phyloP scores from a whole-genome alignment of 2,888 invertebrate genomes.

The Conus canariensis region DNA sequence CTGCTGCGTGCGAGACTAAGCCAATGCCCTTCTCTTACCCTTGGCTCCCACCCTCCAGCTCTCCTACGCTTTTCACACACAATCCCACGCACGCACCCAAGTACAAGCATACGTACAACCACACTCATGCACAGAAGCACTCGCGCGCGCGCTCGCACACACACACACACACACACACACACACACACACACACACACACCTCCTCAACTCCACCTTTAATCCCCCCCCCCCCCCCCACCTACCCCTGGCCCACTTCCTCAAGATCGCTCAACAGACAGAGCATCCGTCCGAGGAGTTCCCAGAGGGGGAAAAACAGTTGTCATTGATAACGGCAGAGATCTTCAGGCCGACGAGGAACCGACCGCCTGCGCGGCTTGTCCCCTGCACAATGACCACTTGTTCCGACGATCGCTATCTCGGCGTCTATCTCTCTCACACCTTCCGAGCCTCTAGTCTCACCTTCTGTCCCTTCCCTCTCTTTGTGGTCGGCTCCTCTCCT shows the following conservation, averaged over 20 bases:
- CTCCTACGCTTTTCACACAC: not conserved
- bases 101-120: not conserved
- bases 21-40: too few relatives aligned
- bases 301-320: not conserved
- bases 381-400: slow-evolving; percentile 6
- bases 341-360: not conserved
- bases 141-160: too few relatives aligned
- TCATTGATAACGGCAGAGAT: not conserved
- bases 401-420: slow-evolving; percentile 1
- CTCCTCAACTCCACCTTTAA: too few relatives aligned
- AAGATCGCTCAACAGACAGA: not conserved
- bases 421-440: slow-evolving; percentile 28
- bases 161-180: too few relatives aligned
- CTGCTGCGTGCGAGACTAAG: too few relatives aligned
- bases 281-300: not conserved
- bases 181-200: too few relatives aligned
- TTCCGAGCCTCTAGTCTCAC: slow-evolving; percentile 22
- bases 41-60: not conserved
- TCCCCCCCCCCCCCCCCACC: too few relatives aligned
- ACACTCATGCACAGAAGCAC: not conserved
- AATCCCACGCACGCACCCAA: not conserved
- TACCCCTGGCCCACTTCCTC: not conserved
- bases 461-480: slow-evolving; percentile 8
- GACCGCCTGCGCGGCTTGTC: not conserved
- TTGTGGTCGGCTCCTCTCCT: not conserved